These are phyloP conservation scores for Phymanthus crucifer DNA, from an alignment of 92 coral and sea anemone genomes.

Conservation along the genomic window DNA sequence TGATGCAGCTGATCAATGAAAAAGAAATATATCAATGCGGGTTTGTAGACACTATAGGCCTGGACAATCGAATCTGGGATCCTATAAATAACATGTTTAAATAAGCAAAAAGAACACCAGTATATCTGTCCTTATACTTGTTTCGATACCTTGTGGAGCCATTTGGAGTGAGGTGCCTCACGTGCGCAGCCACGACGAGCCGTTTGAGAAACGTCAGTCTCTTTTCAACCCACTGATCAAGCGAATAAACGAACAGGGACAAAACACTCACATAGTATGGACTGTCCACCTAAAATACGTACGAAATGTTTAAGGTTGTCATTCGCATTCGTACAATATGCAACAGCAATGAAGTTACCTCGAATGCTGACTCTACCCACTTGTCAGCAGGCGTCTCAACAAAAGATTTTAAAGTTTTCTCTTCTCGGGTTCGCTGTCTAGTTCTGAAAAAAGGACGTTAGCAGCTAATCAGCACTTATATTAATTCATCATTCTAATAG, in stretches of 20 bases:
- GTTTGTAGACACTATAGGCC: constrained; percentile 79
- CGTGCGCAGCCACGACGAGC: constrained; percentile 80
- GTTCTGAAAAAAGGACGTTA: constrained; percentile 60
- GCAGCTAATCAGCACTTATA: background rate
- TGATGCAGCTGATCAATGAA: constrained; percentile 83
- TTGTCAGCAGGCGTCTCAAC: constrained; percentile 78
- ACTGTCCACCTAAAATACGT: constrained; percentile 75
- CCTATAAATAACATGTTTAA: constrained; percentile 20
- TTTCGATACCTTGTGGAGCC: constrained; percentile 77
- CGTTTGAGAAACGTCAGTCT: constrained; percentile 77
- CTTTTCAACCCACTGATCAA: constrained; percentile 85
- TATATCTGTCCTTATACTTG: no score
- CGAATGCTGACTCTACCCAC: constrained; percentile 84
- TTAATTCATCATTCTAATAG: background rate
- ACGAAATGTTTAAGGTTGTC: no score
- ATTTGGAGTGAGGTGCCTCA: constrained; percentile 66
- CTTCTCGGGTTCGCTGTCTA: constrained; percentile 90
- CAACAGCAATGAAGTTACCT: constrained; percentile 49
- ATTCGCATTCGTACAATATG: no score
- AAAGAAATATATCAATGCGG: constrained; percentile 77
- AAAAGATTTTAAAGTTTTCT: constrained; percentile 84
- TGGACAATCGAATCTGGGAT: constrained; percentile 51
- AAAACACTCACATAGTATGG: constrained; percentile 76
- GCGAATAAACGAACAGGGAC: constrained; percentile 88
- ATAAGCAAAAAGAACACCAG: background rate